Evolutionary conservation across 1,140 invertebrate species (phyloP).

Genomic region (Caenorhabditis tropicalis): DNA sequence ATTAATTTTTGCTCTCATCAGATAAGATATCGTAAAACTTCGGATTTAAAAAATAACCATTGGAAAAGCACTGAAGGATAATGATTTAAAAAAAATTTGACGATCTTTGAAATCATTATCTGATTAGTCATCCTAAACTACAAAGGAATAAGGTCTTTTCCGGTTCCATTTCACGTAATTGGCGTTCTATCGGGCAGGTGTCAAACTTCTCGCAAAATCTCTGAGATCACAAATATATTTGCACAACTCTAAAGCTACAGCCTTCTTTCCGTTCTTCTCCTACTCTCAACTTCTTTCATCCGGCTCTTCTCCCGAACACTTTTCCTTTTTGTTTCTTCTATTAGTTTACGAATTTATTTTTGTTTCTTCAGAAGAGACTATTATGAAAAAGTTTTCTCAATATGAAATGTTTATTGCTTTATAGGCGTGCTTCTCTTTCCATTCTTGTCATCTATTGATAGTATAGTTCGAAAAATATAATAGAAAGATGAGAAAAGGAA

Average conservation of each 20-base stretch:
- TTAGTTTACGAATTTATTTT: neutral
- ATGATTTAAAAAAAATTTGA: too few relatives aligned
- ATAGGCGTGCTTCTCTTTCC: neutral
- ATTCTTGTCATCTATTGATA: neutral
- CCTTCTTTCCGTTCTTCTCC: neutral
- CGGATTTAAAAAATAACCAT: too few relatives aligned
- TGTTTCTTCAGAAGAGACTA: neutral
- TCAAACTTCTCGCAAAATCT: constrained; percentile 31
- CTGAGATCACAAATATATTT: constrained; percentile 43
- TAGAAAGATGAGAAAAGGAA: constrained; percentile 22
- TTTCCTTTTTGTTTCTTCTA: neutral
- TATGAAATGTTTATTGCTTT: neutral
- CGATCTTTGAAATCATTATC: too few relatives aligned
- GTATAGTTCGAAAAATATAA: neutral
- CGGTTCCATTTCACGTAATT: constrained; percentile 18
- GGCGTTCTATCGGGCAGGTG: constrained; percentile 29
- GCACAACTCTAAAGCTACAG: constrained; percentile 13
- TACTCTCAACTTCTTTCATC: neutral
- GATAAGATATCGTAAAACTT: too few relatives aligned
- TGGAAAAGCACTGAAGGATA: too few relatives aligned
- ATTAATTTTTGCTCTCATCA: too few relatives aligned
- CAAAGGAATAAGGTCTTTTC: neutral
- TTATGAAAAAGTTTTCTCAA: neutral
- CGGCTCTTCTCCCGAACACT: neutral
- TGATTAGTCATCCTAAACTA: neutral